These are phyloP conservation scores for Oenanthe oenanthe DNA, from an alignment of 2,113 vertebrate genomes.

Conservation along the genomic window DNA sequence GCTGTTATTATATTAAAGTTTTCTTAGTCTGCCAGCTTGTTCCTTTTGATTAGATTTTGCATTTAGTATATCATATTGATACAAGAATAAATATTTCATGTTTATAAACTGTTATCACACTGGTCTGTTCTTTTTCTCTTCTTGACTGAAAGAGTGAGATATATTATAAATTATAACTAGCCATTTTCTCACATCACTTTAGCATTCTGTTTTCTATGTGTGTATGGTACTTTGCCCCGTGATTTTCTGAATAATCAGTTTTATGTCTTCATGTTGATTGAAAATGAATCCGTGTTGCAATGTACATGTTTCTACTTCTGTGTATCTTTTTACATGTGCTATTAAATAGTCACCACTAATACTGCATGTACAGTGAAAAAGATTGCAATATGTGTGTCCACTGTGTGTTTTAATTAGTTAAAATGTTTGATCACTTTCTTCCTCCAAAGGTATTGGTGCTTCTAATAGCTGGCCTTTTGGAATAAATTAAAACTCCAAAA, in stretches of 20 bases:
- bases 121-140: conserved; percentile 14
- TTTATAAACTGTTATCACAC: conserved; percentile 15
- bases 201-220: neutral
- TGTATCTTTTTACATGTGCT: neutral
- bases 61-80: conserved; percentile 46
- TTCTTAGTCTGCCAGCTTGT: conserved; percentile 51
- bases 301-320: neutral
- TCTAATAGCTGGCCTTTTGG: neutral
- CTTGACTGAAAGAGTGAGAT: neutral
- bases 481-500: neutral
- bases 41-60: conserved; percentile 71
- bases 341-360: neutral
- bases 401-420: neutral
- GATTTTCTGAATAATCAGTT: neutral
- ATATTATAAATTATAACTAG: neutral
- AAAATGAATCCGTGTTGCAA: conserved; percentile 6
- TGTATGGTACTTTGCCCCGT: neutral
- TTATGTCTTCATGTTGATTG: neutral
- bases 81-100: conserved; percentile 27
- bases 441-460: neutral
- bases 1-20: conserved; percentile 53
- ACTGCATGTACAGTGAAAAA: neutral
- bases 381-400: neutral
- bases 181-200: neutral
- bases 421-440: neutral